phyloP scores from a whole-genome alignment of 2,888 invertebrate genomes.

The Reticulitermes lucifugus region DNA sequence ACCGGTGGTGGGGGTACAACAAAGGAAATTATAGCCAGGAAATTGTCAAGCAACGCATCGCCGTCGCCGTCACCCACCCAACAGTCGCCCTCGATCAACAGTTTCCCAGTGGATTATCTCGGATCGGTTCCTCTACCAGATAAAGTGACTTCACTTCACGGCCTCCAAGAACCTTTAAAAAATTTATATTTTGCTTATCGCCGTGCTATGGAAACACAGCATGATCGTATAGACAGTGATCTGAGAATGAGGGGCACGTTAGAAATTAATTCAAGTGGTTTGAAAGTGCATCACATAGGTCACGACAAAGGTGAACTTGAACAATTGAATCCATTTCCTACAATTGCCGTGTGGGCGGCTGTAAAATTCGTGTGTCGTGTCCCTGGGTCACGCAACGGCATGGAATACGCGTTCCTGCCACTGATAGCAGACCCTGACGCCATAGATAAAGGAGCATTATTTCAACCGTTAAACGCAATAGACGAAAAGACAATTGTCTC shows the following conservation, averaged over 20 bases:
- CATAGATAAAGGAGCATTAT: constrained; percentile 78
- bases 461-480: constrained; percentile 67
- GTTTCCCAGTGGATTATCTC: constrained; percentile 77
- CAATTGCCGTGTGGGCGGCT: constrained; percentile 94
- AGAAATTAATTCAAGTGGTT: constrained; percentile 76
- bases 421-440: constrained; percentile 85
- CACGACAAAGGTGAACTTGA: constrained; percentile 57
- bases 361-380: constrained; percentile 83
- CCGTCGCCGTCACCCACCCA: constrained; percentile 54
- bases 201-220: constrained; percentile 63
- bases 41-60: constrained; percentile 57
- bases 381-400: constrained; percentile 67
- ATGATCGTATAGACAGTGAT: constrained; percentile 59
- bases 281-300: constrained; percentile 73
- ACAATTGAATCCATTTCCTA: constrained; percentile 83
- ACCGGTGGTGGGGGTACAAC: constrained; percentile 69
- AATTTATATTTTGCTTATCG: constrained; percentile 70
- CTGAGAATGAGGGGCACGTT: constrained; percentile 58
- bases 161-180: constrained; percentile 83
- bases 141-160: constrained; percentile 85
- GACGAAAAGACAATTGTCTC: constrained; percentile 59
- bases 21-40: constrained; percentile 10
- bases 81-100: constrained; percentile 51
- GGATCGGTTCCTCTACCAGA: constrained; percentile 83
- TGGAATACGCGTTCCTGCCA: constrained; percentile 84